Conservation (phyloP, 1,140 invertebrate genomes). For the Scaptomyza hsui region DNA sequence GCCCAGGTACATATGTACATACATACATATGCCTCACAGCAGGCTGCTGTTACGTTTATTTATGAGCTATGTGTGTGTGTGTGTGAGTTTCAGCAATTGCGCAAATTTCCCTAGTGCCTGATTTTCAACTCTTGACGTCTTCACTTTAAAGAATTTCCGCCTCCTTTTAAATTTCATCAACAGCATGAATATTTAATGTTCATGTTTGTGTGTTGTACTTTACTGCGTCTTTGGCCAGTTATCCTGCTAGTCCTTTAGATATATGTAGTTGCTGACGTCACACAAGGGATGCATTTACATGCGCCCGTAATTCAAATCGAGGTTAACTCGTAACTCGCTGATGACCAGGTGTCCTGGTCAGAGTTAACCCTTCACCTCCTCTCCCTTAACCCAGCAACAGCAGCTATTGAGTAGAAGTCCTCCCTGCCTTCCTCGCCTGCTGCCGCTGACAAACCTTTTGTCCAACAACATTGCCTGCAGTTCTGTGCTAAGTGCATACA, state of each 20-base stretch:
- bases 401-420: slow-evolving; percentile 1
- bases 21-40: neutral
- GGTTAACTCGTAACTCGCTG: neutral
- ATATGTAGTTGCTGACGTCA: slow-evolving; percentile 2
- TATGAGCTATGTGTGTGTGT: slow-evolving; percentile 22
- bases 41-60: slow-evolving; percentile 33
- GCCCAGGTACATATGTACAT: neutral
- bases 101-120: slow-evolving; percentile 59
- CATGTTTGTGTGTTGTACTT: neutral
- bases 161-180: slow-evolving; percentile 34
- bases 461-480: slow-evolving; percentile 17
- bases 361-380: neutral
- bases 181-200: slow-evolving; percentile 35
- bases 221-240: slow-evolving; percentile 9
- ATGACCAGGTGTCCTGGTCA: slow-evolving; percentile 12
- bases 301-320: slow-evolving; percentile 23
- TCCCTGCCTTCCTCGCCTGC: neutral
- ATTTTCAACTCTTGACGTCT: slow-evolving; percentile 25
- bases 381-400: slow-evolving; percentile 13
- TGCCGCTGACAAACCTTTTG: slow-evolving; percentile 14
- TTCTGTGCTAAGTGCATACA: neutral
- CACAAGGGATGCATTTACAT: slow-evolving; percentile 39
- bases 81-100: slow-evolving; percentile 25
- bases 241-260: slow-evolving; percentile 2
- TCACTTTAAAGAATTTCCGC: slow-evolving; percentile 25